Percentiles rank a stretch among this genome's conserved stretches.
Conservation (phyloP, 2,797 vertebrate genomes). For the Chaunax sp. region DNA sequence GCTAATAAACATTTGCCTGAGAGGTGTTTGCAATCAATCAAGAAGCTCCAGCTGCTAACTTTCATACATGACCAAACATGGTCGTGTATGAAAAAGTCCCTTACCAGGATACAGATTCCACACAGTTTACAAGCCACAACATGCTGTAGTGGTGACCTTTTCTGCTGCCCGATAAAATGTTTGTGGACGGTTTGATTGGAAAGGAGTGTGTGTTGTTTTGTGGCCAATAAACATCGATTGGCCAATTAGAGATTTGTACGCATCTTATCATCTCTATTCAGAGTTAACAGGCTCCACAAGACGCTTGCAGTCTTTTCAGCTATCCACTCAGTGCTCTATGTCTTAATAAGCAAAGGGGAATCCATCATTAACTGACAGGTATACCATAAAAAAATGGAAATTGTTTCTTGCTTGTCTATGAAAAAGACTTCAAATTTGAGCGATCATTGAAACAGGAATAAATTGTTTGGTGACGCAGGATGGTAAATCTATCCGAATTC, state of each 20-base stretch:
- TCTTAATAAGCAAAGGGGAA: constrained; percentile 18
- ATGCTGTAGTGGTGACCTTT: constrained; percentile 45
- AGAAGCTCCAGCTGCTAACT: constrained; percentile 63
- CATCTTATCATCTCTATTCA: constrained; percentile 5
- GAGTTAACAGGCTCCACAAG: neutral
- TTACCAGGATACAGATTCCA: constrained; percentile 69
- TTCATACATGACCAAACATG: constrained; percentile 83
- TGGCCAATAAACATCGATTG: neutral
- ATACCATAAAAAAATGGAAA: neutral
- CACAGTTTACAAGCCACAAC: constrained; percentile 61
- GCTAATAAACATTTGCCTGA: constrained; percentile 67
- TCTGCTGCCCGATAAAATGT: constrained; percentile 43
- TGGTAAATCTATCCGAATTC: constrained; percentile 3
- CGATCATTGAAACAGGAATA: constrained; percentile 5
- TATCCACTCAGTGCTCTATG: constrained; percentile 10
- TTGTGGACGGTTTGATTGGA: constrained; percentile 32
- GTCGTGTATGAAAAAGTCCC: constrained; percentile 74
- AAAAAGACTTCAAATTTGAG: neutral
- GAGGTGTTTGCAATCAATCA: constrained; percentile 77
- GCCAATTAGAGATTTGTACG: constrained; percentile 4
- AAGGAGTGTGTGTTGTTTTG: constrained; percentile 20
- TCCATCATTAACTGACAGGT: constrained; percentile 6
- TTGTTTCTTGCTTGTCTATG: neutral
- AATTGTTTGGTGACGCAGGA: constrained; percentile 20
- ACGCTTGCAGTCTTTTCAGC: neutral